Evolutionary conservation across 2,113 vertebrate species (phyloP).

Genomic region (Cnemophilus loriae): DNA sequence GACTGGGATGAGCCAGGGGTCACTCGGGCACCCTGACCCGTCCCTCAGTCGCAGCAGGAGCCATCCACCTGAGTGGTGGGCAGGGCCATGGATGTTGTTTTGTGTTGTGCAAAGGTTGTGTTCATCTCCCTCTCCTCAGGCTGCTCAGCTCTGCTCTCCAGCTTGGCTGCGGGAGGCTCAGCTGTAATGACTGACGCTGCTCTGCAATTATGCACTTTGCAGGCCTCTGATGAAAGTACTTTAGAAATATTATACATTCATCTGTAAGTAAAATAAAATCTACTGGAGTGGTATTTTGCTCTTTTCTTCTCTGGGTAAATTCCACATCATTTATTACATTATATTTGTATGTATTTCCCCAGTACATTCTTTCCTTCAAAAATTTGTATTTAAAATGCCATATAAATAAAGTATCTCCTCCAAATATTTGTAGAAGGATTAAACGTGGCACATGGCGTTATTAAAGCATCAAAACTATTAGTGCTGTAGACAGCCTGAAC

Average conservation of each 20-base stretch:
- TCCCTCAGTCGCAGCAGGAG: rapidly evolving
- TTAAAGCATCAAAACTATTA: constrained; percentile 70
- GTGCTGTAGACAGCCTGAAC: constrained; percentile 9
- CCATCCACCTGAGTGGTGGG: not conserved
- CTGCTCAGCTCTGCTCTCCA: not conserved
- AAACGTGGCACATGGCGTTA: constrained; percentile 12
- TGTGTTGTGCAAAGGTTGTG: not conserved
- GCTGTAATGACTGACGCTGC: not conserved
- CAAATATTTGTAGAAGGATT: constrained; percentile 53
- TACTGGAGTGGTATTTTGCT: constrained; percentile 46
- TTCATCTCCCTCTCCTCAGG: too few relatives aligned
- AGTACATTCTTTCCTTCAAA: constrained; percentile 16
- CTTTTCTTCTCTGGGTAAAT: constrained; percentile 59
- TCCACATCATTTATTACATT: constrained; percentile 54
- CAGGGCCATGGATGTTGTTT: not conserved
- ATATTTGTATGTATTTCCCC: constrained; percentile 16
- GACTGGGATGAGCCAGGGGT: rapidly evolving
- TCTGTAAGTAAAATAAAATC: constrained; percentile 49
- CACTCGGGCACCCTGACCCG: not conserved
- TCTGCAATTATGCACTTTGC: constrained; percentile 35
- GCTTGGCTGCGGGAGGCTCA: not conserved
- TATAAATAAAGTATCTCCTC: constrained; percentile 48
- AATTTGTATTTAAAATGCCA: constrained; percentile 54
- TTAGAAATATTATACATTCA: constrained; percentile 41
- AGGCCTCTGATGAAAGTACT: constrained; percentile 31